phyloP scores from a whole-genome alignment of 2,888 invertebrate species.

The Leptura quadrifasciata region DNA sequence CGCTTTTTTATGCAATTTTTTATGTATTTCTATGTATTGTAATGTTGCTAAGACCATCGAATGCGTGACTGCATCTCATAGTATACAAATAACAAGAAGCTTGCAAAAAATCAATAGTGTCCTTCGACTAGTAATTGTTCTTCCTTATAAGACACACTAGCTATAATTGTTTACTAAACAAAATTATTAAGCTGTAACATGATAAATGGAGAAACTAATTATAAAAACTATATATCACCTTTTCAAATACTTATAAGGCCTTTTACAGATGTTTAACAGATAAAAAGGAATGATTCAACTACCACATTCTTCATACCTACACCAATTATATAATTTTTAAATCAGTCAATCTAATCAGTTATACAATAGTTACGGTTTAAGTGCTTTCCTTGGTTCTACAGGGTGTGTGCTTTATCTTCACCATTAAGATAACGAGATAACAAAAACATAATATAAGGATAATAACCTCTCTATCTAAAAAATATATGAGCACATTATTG shows the following conservation, averaged over 20 bases:
- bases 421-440: background rate
- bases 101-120: background rate
- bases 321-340: background rate
- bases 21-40: background rate
- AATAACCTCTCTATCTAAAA: background rate
- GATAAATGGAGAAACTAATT: slow-evolving; percentile 8
- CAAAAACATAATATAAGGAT: background rate
- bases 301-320: background rate
- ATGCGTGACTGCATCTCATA: slow-evolving; percentile 11
- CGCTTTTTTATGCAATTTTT: background rate
- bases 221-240: slow-evolving; percentile 21
- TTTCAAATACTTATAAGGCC: background rate
- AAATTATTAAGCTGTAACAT: background rate
- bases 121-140: slow-evolving; percentile 21
- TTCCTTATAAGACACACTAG: slow-evolving; percentile 1
- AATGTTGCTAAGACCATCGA: background rate
- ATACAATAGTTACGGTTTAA: background rate
- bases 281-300: background rate
- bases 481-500: too few species aligned
- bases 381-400: background rate
- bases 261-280: background rate
- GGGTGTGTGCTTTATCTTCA: background rate
- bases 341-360: background rate
- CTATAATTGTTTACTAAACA: background rate
- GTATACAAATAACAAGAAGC: slow-evolving; percentile 6